These are phyloP conservation scores for Menidia beryllina DNA, from an alignment of 2,113 vertebrate genomes.

Conservation along the genomic window DNA sequence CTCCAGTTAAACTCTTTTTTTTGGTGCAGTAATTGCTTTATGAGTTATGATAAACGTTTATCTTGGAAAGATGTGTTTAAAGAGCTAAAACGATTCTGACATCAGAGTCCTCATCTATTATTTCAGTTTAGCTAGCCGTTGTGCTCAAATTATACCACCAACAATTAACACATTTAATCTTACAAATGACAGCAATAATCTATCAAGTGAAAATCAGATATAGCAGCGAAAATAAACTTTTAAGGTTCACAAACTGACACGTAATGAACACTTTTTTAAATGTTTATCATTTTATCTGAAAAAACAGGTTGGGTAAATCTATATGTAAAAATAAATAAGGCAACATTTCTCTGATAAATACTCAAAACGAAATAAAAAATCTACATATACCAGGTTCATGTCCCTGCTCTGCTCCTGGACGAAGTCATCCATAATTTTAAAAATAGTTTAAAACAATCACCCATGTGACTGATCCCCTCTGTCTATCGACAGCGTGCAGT, in stretches of 20 bases:
- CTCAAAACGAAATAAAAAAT: background rate
- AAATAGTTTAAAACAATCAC: conserved; percentile 16
- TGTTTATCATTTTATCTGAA: no score
- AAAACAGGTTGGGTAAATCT: no score
- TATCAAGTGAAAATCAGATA: background rate
- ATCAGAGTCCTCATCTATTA: background rate
- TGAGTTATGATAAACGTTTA: no score
- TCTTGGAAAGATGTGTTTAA: no score
- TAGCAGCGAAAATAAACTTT: background rate
- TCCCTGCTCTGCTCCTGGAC: background rate
- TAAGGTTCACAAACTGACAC: no score
- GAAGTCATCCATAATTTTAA: conserved; percentile 2
- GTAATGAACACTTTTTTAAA: no score
- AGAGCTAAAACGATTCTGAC: no score
- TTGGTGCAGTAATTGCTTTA: background rate
- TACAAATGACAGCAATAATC: background rate
- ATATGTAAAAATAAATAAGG: background rate
- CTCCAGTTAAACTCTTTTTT: background rate
- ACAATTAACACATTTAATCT: background rate
- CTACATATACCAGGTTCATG: background rate
- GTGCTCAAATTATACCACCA: background rate
- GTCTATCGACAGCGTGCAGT: conserved; percentile 40
- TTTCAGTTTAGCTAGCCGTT: background rate
- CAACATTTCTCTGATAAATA: background rate
- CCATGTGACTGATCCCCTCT: conserved; percentile 43